Percentiles rank a stretch among this genome's conserved stretches.
These are phyloP conservation scores for Periparus ater DNA, from an alignment of 2,797 vertebrate genomes.

Conservation along the genomic window DNA sequence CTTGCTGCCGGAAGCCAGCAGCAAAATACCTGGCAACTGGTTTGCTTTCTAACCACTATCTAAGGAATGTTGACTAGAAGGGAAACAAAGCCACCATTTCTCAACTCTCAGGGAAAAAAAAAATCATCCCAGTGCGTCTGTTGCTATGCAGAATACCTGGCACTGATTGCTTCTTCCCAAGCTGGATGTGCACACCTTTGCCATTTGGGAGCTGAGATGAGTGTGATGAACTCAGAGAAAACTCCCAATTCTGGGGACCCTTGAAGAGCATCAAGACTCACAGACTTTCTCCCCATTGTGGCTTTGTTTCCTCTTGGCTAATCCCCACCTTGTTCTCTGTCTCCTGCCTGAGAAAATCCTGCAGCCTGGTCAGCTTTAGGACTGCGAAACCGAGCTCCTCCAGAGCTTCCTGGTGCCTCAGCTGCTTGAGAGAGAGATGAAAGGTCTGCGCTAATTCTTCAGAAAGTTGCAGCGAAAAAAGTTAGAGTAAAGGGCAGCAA, in stretches of 20 bases:
- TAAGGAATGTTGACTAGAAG: neutral
- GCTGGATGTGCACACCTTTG: neutral
- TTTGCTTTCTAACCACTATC: slow-evolving; percentile 10
- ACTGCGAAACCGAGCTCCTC: neutral
- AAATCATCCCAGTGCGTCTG: neutral
- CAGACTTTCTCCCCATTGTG: neutral
- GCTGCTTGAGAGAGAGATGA: slow-evolving; percentile 46
- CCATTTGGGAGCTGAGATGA: neutral
- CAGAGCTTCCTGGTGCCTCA: slow-evolving; percentile 34
- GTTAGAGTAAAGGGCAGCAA: slow-evolving; percentile 58
- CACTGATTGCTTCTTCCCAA: neutral
- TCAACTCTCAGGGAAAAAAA: neutral
- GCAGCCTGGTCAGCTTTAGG: neutral
- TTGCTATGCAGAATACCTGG: neutral
- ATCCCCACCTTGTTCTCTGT: neutral
- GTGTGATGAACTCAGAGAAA: neutral
- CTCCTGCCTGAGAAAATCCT: slow-evolving; percentile 1
- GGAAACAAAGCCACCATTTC: neutral
- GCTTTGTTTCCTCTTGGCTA: neutral
- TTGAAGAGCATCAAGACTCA: neutral
- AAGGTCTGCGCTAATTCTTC: slow-evolving; percentile 23
- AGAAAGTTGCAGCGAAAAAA: slow-evolving; percentile 59
- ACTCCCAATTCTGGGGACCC: neutral
- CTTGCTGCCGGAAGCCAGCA: neutral
- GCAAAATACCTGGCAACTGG: neutral